These are phyloP conservation scores for Eufriesea mexicana DNA, from an alignment of 1,140 invertebrate species.

Conservation along the genomic window DNA sequence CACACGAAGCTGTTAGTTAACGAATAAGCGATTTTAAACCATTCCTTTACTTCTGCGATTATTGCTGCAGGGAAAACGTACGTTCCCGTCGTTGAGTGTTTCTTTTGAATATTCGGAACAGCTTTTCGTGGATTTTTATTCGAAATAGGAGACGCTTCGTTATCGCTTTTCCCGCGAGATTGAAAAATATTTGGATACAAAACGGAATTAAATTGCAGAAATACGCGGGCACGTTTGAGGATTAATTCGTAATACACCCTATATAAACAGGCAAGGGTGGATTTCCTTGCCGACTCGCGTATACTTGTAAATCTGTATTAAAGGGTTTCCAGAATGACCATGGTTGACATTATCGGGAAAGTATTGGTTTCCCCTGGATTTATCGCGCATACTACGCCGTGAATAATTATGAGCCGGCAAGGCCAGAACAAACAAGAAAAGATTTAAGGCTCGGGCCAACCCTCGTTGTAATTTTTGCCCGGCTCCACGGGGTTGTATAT, in stretches of 20 bases:
- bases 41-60: no score
- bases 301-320: slow-evolving; percentile 50
- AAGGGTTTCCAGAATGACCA: slow-evolving; percentile 47
- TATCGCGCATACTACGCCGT: slow-evolving; percentile 31
- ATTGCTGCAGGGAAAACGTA: no score
- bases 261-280: slow-evolving; percentile 21
- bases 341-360: slow-evolving; percentile 51
- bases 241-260: slow-evolving; percentile 28
- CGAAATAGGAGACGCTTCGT: background rate
- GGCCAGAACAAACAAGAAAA: slow-evolving; percentile 41
- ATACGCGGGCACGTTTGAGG: background rate
- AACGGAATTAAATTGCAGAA: background rate
- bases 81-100: no score
- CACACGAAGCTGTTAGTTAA: no score
- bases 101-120: no score
- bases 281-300: slow-evolving; percentile 13
- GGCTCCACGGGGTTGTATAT: background rate
- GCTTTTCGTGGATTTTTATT: no score
- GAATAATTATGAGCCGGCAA: slow-evolving; percentile 49
- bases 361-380: slow-evolving; percentile 50
- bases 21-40: no score
- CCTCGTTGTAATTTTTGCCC: slow-evolving; percentile 15
- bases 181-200: background rate
- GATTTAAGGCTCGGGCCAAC: slow-evolving; percentile 18
- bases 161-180: no score